Evolutionary conservation across 2,888 invertebrate species (phyloP).

Genomic region (Watsonalla cultraria): DNA sequence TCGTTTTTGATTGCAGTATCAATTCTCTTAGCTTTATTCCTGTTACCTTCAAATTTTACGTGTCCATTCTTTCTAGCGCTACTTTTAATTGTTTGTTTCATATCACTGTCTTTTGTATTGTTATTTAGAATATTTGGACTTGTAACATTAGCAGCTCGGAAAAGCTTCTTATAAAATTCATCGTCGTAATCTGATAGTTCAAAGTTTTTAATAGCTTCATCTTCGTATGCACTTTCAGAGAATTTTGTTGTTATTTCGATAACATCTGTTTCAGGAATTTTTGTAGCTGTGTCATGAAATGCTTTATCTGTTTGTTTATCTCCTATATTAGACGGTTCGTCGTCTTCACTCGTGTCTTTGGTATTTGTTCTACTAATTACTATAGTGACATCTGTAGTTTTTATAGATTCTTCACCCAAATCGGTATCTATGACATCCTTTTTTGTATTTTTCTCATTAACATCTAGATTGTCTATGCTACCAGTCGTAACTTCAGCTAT

Average conservation of each 20-base stretch:
- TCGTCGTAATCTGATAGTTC: not conserved
- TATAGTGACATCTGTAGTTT: too few relatives aligned
- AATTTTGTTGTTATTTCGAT: not conserved
- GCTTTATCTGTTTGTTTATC: too few relatives aligned
- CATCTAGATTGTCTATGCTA: too few relatives aligned
- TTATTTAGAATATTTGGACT: not conserved
- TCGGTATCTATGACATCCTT: too few relatives aligned
- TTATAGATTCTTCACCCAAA: too few relatives aligned
- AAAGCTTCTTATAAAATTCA: not conserved
- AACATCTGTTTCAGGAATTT: too few relatives aligned
- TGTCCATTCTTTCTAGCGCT: not conserved
- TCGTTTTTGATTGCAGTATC: not conserved
- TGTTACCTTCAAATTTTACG: not conserved
- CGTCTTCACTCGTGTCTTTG: too few relatives aligned
- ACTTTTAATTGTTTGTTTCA: not conserved
- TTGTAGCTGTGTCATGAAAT: too few relatives aligned
- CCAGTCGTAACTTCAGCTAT: too few relatives aligned
- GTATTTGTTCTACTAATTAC: too few relatives aligned
- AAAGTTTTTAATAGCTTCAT: not conserved
- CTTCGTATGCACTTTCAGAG: not conserved
- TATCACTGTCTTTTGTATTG: not conserved
- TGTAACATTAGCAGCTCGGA: not conserved
- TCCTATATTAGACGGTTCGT: too few relatives aligned
- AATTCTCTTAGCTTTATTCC: not conserved
- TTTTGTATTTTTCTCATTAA: too few relatives aligned